phyloP scores from a whole-genome alignment of 2,113 vertebrate species.

The Chionodraco myersi region DNA sequence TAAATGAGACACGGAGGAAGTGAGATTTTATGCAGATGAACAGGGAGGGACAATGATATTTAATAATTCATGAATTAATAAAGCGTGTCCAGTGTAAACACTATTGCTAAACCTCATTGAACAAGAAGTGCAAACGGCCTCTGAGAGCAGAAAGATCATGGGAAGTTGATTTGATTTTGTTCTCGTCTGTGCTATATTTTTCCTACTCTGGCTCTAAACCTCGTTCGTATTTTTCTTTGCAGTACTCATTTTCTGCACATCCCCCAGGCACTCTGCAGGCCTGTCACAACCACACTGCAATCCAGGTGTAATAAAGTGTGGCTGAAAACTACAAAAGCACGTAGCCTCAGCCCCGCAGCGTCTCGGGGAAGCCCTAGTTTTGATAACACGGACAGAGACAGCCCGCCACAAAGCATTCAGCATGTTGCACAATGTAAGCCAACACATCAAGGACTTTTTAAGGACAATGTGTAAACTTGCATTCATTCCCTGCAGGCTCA shows the following conservation, averaged over 20 bases:
- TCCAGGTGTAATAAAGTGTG: conserved; percentile 50
- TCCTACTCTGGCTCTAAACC: background rate
- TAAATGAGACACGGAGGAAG: background rate
- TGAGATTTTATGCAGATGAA: conserved; percentile 25
- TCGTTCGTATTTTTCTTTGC: conserved; percentile 7
- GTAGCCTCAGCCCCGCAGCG: conserved; percentile 41
- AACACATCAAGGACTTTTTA: background rate
- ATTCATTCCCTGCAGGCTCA: background rate
- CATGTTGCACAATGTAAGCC: background rate
- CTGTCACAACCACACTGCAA: conserved; percentile 36
- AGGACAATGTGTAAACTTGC: background rate
- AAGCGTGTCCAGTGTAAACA: conserved; percentile 38
- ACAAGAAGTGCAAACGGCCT: background rate
- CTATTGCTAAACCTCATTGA: background rate
- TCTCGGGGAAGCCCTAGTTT: conserved; percentile 22
- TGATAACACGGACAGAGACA: conserved; percentile 40
- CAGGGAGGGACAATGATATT: conserved; percentile 35
- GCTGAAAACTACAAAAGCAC: conserved; percentile 32
- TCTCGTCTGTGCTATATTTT: background rate
- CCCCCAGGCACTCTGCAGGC: conserved; percentile 17
- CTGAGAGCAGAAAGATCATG: background rate
- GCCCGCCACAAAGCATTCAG: conserved; percentile 26
- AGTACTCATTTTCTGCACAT: conserved; percentile 23
- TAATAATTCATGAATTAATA: conserved; percentile 51
- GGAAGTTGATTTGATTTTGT: background rate